Percentiles rank a stretch among this genome's conserved stretches.
phyloP scores from a whole-genome alignment of 2,797 vertebrate species.

The Rhinophrynus dorsalis region DNA sequence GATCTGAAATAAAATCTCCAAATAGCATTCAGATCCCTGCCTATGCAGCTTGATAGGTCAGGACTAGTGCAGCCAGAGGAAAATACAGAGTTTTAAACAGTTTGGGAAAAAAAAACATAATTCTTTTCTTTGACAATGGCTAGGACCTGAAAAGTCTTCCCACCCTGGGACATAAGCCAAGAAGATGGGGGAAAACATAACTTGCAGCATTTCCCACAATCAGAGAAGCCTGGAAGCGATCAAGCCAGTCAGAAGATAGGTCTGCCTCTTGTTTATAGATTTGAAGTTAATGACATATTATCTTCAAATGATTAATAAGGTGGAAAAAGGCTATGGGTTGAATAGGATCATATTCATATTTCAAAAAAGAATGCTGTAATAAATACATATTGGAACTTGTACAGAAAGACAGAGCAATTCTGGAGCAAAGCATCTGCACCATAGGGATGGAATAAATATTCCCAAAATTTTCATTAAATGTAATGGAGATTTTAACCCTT shows the following conservation, averaged over 20 bases:
- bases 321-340: slow-evolving; percentile 10
- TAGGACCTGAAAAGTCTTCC: slow-evolving; percentile 51
- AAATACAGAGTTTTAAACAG: neutral
- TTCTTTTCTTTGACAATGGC: slow-evolving; percentile 54
- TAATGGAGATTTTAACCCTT: too few relatives aligned
- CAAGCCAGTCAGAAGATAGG: slow-evolving; percentile 4
- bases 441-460: too few relatives aligned
- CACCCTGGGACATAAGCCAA: slow-evolving; percentile 59
- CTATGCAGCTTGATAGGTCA: slow-evolving; percentile 15
- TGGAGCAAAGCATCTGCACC: too few relatives aligned
- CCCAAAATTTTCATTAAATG: too few relatives aligned
- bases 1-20: neutral
- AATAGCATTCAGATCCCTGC: neutral
- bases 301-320: slow-evolving; percentile 31
- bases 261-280: slow-evolving; percentile 20
- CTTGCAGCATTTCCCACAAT: slow-evolving; percentile 62
- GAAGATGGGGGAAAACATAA: slow-evolving; percentile 35
- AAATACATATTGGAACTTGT: too few relatives aligned
- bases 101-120: slow-evolving; percentile 47
- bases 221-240: slow-evolving; percentile 42
- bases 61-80: slow-evolving; percentile 8
- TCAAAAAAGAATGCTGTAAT: neutral
- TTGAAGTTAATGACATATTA: slow-evolving; percentile 48
- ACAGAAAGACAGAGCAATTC: too few relatives aligned
- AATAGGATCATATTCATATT: slow-evolving; percentile 4